phyloP scores from a whole-genome alignment of 2,113 vertebrate genomes.

The Rissa tridactyla region DNA sequence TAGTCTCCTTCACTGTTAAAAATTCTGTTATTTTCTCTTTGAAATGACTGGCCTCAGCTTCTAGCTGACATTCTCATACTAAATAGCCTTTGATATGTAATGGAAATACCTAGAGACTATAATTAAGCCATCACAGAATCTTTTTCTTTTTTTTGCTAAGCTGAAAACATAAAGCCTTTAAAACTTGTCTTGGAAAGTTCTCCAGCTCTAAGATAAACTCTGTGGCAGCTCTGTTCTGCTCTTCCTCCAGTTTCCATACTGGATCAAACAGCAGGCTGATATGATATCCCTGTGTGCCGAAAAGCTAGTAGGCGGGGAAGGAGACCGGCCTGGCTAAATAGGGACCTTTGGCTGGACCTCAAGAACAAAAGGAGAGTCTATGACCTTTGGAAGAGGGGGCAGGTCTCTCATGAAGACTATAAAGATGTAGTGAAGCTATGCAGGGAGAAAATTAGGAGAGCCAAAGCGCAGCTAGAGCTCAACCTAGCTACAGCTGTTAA shows the following conservation, averaged over 20 bases:
- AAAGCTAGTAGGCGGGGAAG: too few relatives aligned
- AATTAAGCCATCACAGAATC: background rate
- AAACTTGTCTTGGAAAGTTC: background rate
- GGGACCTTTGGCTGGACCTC: too few relatives aligned
- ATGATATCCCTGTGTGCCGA: background rate
- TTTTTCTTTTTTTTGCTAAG: background rate
- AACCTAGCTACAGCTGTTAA: too few relatives aligned
- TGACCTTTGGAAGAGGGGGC: too few relatives aligned
- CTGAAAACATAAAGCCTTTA: background rate
- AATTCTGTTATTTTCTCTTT: background rate
- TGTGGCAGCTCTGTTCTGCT: background rate
- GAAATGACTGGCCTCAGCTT: background rate
- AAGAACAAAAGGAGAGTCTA: too few relatives aligned
- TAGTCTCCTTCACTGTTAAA: background rate
- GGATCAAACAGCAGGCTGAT: background rate
- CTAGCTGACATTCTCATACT: background rate
- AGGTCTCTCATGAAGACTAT: too few relatives aligned
- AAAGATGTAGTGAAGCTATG: too few relatives aligned
- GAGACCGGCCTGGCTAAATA: too few relatives aligned
- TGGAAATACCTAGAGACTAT: background rate
- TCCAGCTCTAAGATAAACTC: background rate
- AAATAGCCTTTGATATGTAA: background rate
- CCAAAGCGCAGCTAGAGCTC: too few relatives aligned
- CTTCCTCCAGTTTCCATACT: background rate
- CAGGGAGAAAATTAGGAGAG: too few relatives aligned